These are phyloP conservation scores for Hemibagrus guttatus DNA, from an alignment of 2,797 vertebrate genomes.

Conservation along the genomic window DNA sequence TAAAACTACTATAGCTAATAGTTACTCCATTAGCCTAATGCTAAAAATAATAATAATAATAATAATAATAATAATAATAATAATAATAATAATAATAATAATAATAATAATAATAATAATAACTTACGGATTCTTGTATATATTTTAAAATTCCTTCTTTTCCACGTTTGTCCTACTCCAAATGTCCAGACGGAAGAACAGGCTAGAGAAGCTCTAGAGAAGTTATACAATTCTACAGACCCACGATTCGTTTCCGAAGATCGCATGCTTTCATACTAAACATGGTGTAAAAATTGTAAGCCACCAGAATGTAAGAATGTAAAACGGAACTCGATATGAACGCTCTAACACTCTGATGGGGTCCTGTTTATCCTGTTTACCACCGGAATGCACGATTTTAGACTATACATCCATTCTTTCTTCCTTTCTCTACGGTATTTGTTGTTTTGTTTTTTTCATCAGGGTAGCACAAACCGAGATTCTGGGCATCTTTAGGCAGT, in stretches of 20 bases:
- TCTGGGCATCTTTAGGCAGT: slow-evolving; percentile 4
- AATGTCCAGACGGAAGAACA: not conserved
- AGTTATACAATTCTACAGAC: not conserved
- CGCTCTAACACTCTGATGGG: not conserved
- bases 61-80: not conserved
- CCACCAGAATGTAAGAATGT: not conserved
- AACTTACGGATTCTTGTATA: slow-evolving; percentile 8
- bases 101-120: not conserved
- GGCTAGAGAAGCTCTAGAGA: not conserved
- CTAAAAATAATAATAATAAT: not conserved
- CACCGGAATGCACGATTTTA: not conserved
- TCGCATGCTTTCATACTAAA: not conserved
- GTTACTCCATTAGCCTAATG: not conserved
- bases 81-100: slow-evolving; percentile 1
- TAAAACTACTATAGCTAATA: not conserved
- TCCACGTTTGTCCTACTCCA: slow-evolving; percentile 15
- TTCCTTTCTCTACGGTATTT: not conserved
- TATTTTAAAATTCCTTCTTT: not conserved
- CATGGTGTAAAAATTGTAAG: not conserved
- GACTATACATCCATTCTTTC: not conserved
- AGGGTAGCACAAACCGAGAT: not conserved
- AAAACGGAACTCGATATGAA: not conserved
- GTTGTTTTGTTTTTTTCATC: not conserved
- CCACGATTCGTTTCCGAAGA: slow-evolving; percentile 1
- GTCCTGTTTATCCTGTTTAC: not conserved